Base-by-base conservation (phyloP, 2,888 invertebrate species). In the Cenopis cana region DNA sequence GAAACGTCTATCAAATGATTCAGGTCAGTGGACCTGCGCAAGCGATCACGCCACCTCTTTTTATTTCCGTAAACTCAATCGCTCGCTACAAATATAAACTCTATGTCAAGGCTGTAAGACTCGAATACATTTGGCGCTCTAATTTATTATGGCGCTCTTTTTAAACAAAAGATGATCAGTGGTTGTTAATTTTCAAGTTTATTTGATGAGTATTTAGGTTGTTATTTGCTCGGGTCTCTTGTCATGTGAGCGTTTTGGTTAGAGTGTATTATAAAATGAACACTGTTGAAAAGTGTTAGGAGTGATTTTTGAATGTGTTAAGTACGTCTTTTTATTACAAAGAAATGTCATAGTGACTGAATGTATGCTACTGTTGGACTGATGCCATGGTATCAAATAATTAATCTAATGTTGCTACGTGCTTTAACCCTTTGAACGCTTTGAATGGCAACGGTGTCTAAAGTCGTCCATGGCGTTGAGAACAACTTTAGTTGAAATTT, bases 41-140 rank as follows among this genome's bases (percentile, higher is more conserved):
- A 81, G 85, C 84, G 78, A 89, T 92, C 92, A 91, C 89, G 90
- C 91, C 90, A 92, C 89, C 76, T 74, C 77, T 61, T 77, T n/a
- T 78, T 85, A 85, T 86, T 85, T 85, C 84, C 85, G 84, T 78
- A 78, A 78, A 77, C 61, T 77, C 71, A 74, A 73, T 41, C 56
- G 52, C 57, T 50, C 68, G 65, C 69, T 54, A 61, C 76, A 70
- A 79, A 82, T 81, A 76, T 79, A 76, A 72, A 81, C 79, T 79
- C 67, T 82, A 75, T 78, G 73, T 77, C 78, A 78, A 81, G 77
- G 75, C 66, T 38, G 54, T 76, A 82, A 74, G 74, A 70, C 49
- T 64, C 41, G 20, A 64, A 52, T 64, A 60, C 49, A 38, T 68
- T 55, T 49, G 17, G n/a, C 24, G 29, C 50, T 52, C 12, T 20